Evolutionary conservation across 2,888 invertebrate species (phyloP).

Genomic region (Junonia oenone): DNA sequence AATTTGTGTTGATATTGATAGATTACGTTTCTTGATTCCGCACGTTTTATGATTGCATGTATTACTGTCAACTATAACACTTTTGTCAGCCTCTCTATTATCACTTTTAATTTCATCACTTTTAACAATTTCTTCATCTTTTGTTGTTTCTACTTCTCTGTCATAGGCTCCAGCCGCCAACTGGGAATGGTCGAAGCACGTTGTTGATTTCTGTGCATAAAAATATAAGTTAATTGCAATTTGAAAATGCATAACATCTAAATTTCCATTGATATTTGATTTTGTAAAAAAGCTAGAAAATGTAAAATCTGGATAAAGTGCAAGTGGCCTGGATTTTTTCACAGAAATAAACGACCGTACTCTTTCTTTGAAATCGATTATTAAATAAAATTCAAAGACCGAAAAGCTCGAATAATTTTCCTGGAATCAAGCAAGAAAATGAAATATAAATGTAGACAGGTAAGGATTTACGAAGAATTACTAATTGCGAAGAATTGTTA

Average conservation of each 20-base stretch:
- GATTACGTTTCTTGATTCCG: slow-evolving; percentile 53
- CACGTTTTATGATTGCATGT: slow-evolving; percentile 47
- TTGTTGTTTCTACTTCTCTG: slow-evolving; percentile 31
- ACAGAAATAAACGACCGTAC: background rate
- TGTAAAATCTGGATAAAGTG: too few species aligned
- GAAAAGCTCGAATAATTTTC: too few species aligned
- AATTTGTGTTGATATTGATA: slow-evolving; percentile 62
- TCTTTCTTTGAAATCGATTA: background rate
- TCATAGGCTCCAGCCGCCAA: slow-evolving; percentile 42
- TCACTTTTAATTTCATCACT: slow-evolving; percentile 34
- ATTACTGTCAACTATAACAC: slow-evolving; percentile 34
- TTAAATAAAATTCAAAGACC: background rate
- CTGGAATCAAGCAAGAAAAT: too few species aligned
- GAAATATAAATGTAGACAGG: too few species aligned
- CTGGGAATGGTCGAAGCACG: slow-evolving; percentile 65
- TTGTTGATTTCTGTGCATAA: slow-evolving; percentile 72
- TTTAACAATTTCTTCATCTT: slow-evolving; percentile 34
- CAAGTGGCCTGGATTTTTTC: too few species aligned
- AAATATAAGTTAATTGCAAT: too few species aligned
- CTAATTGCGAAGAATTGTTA: too few species aligned
- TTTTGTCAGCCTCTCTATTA: slow-evolving; percentile 34
- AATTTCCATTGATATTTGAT: too few species aligned
- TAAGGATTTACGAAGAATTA: too few species aligned
- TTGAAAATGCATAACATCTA: too few species aligned
- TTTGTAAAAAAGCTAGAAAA: too few species aligned